Evolutionary conservation across 2,888 invertebrate genomes (phyloP), one percentile per base, ranked within the genome.

Genomic region (Acanthacorydalis orientalis): DNA sequence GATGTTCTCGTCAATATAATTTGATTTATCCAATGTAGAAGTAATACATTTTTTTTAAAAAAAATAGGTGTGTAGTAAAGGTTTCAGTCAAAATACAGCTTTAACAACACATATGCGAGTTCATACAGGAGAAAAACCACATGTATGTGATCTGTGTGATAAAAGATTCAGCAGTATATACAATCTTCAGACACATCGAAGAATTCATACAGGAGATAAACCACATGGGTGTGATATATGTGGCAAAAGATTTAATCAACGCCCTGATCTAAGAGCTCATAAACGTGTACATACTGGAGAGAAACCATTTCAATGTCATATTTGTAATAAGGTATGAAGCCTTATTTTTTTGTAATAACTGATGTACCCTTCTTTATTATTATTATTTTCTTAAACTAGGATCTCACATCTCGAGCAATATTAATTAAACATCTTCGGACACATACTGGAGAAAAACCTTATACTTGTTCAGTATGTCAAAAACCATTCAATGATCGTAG

Each of bases 81-180:
- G 23, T 2, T 23, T 23, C 6, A 16, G n/a, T 16, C 43, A 43
- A 9, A 43, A 16, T 43, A 31, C 31, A 43, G 43, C n/a, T n/a
- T 43, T 10, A 43, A 43, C 43, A 15, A 43, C 31, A 23, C 75
- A 76, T 56, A 55, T 61, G 2, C 64, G 69, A 9, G 67, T 66
- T 37, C 75, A 75, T 55, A 67, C 72, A 0, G 74, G 72, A 7
- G 72, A 69, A 53, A 64, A 70, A 40, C 69, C 72, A n/a, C 67
- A 72, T 59, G 64, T 55, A 1, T 74, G 74, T 52, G 58, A 58
- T 10, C 59, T 61, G 15, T 75, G 75, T 58, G 65, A 64, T 7
- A 63, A 44, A 37, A 31, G 44, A 12, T 44, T 44, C 31, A 35
- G 35, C 11, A 11, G 35, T 15, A 15, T 23, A n/a, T 11, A 23